phyloP scores from a whole-genome alignment of 2,888 invertebrate species.

The Macrosoma leucophasiata region DNA sequence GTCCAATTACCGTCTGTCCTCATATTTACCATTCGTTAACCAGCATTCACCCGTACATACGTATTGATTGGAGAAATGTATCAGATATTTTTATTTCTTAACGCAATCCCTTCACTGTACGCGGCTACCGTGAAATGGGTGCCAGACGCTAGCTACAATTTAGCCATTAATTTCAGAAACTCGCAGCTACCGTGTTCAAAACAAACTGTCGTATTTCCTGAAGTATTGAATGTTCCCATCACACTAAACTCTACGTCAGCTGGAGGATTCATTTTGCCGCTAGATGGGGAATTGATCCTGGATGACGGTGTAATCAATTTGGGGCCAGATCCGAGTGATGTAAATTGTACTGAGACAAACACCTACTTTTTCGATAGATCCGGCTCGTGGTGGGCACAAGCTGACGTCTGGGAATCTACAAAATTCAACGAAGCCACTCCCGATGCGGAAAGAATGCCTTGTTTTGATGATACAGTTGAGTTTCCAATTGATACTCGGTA shows the following conservation, averaged over 20 bases:
- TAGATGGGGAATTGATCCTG: slow-evolving; percentile 52
- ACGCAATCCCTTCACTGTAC: slow-evolving; percentile 31
- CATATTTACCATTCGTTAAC: slow-evolving; percentile 39
- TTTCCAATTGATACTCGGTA: slow-evolving; percentile 47
- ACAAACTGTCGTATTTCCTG: slow-evolving; percentile 55
- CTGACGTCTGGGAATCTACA: slow-evolving; percentile 59
- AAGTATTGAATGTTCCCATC: slow-evolving; percentile 39
- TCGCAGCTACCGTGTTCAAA: slow-evolving; percentile 56
- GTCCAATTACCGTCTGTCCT: slow-evolving; percentile 47
- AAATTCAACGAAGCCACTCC: slow-evolving; percentile 65
- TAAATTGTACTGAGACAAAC: slow-evolving; percentile 38
- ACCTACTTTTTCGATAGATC: slow-evolving; percentile 46
- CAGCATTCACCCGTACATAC: slow-evolving; percentile 27
- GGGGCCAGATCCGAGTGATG: slow-evolving; percentile 39
- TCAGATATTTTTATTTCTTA: slow-evolving; percentile 24
- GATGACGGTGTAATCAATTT: slow-evolving; percentile 41
- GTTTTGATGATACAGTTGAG: slow-evolving; percentile 56
- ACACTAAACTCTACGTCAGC: slow-evolving; percentile 40
- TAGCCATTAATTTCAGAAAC: slow-evolving; percentile 49
- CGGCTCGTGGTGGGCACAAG: slow-evolving; percentile 49
- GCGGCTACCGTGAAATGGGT: slow-evolving; percentile 51
- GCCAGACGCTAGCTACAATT: slow-evolving; percentile 51
- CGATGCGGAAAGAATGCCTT: slow-evolving; percentile 65
- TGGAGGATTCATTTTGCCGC: slow-evolving; percentile 51
- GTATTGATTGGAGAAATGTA: slow-evolving; percentile 21